Evolutionary conservation across 2,797 vertebrate genomes (phyloP).

Genomic region (Lepilemur ruficaudatus): DNA sequence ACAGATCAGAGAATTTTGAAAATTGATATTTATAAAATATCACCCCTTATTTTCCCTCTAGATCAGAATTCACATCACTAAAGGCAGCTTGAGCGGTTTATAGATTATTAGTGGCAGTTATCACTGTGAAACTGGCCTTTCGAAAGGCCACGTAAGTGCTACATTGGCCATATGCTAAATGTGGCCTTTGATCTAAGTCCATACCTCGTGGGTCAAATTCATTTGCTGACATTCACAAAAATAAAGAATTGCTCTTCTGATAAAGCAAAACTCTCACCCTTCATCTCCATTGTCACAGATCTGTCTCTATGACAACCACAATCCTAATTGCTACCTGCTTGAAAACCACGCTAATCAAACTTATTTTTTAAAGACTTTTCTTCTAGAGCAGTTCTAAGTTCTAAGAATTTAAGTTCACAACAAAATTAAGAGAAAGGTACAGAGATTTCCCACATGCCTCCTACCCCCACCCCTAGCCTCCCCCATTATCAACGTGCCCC

Average conservation of each 20-base stretch:
- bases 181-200: slow-evolving; percentile 14
- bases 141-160: not conserved
- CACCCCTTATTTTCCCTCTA: not conserved
- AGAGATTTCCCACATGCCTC: not conserved
- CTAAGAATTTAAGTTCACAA: not conserved
- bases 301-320: slow-evolving; percentile 17
- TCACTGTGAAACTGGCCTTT: slow-evolving; percentile 29
- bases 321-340: not conserved
- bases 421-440: not conserved
- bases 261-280: not conserved
- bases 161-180: not conserved
- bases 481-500: rapidly evolving
- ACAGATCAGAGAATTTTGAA: slow-evolving; percentile 61
- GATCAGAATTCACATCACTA: slow-evolving; percentile 59
- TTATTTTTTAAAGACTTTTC: not conserved
- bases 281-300: not conserved
- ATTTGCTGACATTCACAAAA: not conserved
- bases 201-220: not conserved
- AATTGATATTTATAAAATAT: slow-evolving; percentile 77
- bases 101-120: not conserved
- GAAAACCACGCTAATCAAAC: not conserved
- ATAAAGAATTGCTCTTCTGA: not conserved
- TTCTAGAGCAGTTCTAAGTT: not conserved
- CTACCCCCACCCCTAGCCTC: not conserved
- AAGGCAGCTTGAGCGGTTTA: slow-evolving; percentile 58